Percentiles rank a stretch among this genome's conserved stretches.
These are phyloP conservation scores for Drosophila erecta DNA, from an alignment of 1,140 invertebrate species.

Conservation along the genomic window DNA sequence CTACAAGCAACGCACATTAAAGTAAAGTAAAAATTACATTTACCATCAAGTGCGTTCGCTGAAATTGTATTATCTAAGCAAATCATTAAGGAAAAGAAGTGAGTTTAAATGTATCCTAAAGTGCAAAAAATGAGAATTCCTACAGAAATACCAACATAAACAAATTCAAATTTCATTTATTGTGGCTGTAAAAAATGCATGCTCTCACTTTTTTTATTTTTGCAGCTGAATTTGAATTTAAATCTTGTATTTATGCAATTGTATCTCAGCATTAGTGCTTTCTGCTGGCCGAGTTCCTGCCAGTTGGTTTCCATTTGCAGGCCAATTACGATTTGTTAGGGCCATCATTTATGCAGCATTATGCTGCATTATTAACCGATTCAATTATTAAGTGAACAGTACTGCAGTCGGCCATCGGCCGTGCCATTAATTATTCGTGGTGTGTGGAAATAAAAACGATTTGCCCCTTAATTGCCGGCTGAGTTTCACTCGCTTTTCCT, in stretches of 20 bases:
- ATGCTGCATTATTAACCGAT: slow-evolving; percentile 59
- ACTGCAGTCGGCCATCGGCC: slow-evolving; percentile 11
- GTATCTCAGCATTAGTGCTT: slow-evolving; percentile 8
- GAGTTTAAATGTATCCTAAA: too few species aligned
- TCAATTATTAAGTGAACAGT: slow-evolving; percentile 47
- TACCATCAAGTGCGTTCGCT: neutral
- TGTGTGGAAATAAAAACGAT: slow-evolving; percentile 43
- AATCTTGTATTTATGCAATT: slow-evolving; percentile 24
- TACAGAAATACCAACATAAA: neutral
- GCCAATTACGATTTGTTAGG: slow-evolving; percentile 35
- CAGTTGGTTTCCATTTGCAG: slow-evolving; percentile 16
- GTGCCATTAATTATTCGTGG: slow-evolving; percentile 45
- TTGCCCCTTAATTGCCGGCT: slow-evolving; percentile 47
- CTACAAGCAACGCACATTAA: slow-evolving; percentile 4
- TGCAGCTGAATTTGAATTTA: slow-evolving; percentile 2
- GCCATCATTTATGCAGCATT: slow-evolving; percentile 55
- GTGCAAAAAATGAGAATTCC: too few species aligned
- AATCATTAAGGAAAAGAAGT: too few species aligned
- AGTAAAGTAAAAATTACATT: neutral
- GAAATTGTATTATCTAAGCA: too few species aligned
- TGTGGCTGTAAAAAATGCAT: neutral
- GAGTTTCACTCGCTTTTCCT: slow-evolving; percentile 35
- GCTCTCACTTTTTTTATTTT: neutral
- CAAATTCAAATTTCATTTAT: neutral
- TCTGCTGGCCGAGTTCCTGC: neutral